A percentile compares a stretch with the other conserved stretches of the same genome.
Conservation (phyloP, 35 echinoderm and acorn worm species). For the Ophiothrix spiculata region DNA sequence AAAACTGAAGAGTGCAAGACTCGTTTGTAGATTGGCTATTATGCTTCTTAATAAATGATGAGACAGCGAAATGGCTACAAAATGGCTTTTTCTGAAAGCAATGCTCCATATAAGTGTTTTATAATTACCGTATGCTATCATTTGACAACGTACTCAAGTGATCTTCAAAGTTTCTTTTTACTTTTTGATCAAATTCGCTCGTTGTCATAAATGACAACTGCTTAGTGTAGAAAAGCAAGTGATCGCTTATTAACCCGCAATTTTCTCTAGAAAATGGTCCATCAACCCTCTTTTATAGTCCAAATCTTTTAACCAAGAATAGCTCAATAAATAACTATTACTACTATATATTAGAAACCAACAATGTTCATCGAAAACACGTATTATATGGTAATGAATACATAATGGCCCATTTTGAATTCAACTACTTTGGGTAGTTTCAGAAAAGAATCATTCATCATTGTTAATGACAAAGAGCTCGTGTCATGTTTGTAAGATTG, state of each 20-base stretch:
- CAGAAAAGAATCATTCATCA: no score
- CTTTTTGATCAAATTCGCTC: background rate
- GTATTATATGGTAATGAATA: background rate
- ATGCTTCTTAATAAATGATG: conserved; percentile 10
- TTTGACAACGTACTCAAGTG: background rate
- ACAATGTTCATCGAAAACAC: background rate
- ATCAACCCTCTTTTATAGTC: background rate
- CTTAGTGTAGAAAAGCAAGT: background rate
- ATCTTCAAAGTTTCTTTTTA: background rate
- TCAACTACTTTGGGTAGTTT: no score
- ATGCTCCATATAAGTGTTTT: conserved; percentile 7
- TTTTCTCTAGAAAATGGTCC: background rate
- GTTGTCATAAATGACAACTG: background rate
- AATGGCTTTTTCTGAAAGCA: conserved; percentile 9
- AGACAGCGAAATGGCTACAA: conserved; percentile 11
- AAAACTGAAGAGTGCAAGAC: background rate
- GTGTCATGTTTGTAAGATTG: no score
- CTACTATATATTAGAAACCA: background rate
- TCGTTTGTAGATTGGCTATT: conserved; percentile 11
- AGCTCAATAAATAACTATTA: background rate
- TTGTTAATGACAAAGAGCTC: no score
- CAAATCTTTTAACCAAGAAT: background rate
- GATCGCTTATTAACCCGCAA: background rate
- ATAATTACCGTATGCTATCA: background rate
- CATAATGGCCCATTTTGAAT: background rate